phyloP scores from a whole-genome alignment of 2,113 vertebrate species.

The Pluvialis apricaria region DNA sequence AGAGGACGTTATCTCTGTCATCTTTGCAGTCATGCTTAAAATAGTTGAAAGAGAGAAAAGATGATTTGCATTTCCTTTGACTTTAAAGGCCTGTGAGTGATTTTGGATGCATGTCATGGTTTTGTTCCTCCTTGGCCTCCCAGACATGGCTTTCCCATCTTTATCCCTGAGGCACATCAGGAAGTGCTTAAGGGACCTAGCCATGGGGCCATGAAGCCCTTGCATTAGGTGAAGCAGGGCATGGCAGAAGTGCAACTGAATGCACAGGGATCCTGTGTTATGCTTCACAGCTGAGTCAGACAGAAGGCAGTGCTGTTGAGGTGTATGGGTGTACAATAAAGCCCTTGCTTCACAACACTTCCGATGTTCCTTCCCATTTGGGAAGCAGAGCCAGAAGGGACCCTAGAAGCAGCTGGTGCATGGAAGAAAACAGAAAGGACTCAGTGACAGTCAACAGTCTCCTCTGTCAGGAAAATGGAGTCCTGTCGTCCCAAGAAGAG shows the following conservation, averaged over 20 bases:
- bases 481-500: not conserved
- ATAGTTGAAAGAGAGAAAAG: not conserved
- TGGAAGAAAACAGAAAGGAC: not conserved
- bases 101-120: not conserved
- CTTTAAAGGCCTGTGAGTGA: not conserved
- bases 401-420: not conserved
- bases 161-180: not conserved
- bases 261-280: not conserved
- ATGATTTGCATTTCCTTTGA: not conserved
- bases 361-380: not conserved
- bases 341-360: not conserved
- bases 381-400: not conserved
- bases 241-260: not conserved
- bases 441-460: not conserved
- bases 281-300: not conserved
- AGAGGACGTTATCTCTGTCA: not conserved
- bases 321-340: too few species aligned
- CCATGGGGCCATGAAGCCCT: not conserved
- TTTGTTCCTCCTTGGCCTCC: not conserved
- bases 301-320: not conserved
- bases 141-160: not conserved
- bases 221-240: not conserved
- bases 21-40: not conserved
- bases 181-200: not conserved
- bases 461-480: not conserved